Evolutionary conservation across 2,797 vertebrate genomes (phyloP).

Genomic region (Hozukius guyotensis): DNA sequence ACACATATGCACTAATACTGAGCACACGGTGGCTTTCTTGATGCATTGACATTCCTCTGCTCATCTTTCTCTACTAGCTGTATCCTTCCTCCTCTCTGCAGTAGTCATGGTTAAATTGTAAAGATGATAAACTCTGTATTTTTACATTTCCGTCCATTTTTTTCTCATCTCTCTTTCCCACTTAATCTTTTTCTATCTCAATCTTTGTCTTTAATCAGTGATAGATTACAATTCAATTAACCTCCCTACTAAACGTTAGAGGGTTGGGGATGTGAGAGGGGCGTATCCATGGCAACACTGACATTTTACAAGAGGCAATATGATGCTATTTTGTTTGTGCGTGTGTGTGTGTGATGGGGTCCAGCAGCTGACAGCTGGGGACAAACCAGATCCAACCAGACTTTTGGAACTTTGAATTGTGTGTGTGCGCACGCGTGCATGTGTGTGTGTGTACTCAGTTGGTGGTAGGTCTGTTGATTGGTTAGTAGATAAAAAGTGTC

Average conservation of each 20-base stretch:
- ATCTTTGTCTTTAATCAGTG: constrained; percentile 31
- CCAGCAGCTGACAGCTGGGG: constrained; percentile 80
- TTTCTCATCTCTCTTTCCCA: neutral
- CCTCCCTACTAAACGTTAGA: constrained; percentile 60
- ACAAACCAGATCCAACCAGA: constrained; percentile 68
- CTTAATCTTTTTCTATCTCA: constrained; percentile 12
- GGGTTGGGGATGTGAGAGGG: neutral
- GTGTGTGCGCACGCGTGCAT: constrained; percentile 11
- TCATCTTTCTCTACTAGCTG: constrained; percentile 12
- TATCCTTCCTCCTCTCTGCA: constrained; percentile 9
- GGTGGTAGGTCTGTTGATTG: constrained; percentile 59
- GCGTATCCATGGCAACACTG: constrained; percentile 69
- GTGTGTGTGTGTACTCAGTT: constrained; percentile 6
- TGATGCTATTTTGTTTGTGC: constrained; percentile 48
- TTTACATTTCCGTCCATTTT: constrained; percentile 1
- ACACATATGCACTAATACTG: neutral
- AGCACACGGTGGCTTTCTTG: constrained; percentile 10
- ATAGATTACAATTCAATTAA: constrained; percentile 79
- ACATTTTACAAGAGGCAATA: constrained; percentile 72
- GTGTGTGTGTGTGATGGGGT: constrained; percentile 16
- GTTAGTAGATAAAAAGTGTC: constrained; percentile 51
- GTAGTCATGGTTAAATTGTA: constrained; percentile 17
- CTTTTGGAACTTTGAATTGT: constrained; percentile 51
- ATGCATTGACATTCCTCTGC: constrained; percentile 33
- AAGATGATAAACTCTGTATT: constrained; percentile 26